Evolutionary conservation across 2,797 vertebrate genomes (phyloP), one percentile per base, ranked within the genome.

Genomic region (Chaunax sp.): DNA sequence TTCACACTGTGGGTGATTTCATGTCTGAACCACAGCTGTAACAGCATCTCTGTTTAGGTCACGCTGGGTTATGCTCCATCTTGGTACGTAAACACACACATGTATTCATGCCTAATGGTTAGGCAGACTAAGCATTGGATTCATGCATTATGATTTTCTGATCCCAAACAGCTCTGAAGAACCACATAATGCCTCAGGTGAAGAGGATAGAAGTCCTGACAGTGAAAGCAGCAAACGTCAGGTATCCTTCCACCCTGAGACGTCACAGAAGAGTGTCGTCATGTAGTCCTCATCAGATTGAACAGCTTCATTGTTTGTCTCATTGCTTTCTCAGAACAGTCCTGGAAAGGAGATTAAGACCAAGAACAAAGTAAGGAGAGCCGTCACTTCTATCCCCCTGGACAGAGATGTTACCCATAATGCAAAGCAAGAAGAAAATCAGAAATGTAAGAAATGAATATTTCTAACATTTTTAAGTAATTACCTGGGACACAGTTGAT

Each of bases 71-170:
- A 22, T 11, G 30, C 8, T 33, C 18, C 67, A 3, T 26, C 56
- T 14, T 0, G 77, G 87, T 90, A 86, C 1, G 75, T 76, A 26
- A n/a, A 12, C 30, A 37, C 25, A 55, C 6, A 26, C 9, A 37
- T 30, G 28, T 30, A n/a, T 9, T 40, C 3, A 6, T 40, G 38
- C 14, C 38, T 11, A 11, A 11, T 35, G 33, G n/a, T 50, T 47
- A 18, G 54, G 2, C 4, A 41, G 9, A 35, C 1, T 5, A 13
- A 8, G 4, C 28, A 8, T 30, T n/a, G 46, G 16, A 28, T 25
- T 16, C 22, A 12, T 15, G 35, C 4, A 0, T 15, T 55, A 4
- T 33, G 15, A 20, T 43, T 46, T n/a, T 67, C 9, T 65, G 25
- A 55, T 56, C 40, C 33, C 15, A 18, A 80, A 61, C 13, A 56